These are phyloP conservation scores for Piprites chloris DNA, from an alignment of 2,113 vertebrate genomes.

Conservation along the genomic window DNA sequence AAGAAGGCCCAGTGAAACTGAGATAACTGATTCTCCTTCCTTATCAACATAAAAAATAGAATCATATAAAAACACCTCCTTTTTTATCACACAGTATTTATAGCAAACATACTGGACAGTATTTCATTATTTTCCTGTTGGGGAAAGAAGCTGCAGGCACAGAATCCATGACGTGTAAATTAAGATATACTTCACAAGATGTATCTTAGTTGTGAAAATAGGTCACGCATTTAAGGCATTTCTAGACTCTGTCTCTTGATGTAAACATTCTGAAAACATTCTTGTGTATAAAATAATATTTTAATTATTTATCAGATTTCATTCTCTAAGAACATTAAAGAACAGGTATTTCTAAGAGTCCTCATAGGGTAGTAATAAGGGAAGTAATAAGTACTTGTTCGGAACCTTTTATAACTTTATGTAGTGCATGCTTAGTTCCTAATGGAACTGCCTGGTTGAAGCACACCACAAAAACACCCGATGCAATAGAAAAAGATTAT, in stretches of 20 bases:
- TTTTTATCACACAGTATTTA: neutral
- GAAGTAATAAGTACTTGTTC: neutral
- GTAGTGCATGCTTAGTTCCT: neutral
- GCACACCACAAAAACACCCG: neutral
- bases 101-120: neutral
- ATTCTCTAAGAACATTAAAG: neutral
- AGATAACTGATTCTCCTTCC: neutral
- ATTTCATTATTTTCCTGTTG: neutral
- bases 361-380: neutral
- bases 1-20: neutral
- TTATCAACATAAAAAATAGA: neutral
- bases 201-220: conserved; percentile 22
- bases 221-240: conserved; percentile 29
- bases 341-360: neutral
- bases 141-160: conserved; percentile 6
- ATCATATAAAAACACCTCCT: neutral
- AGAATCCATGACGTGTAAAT: conserved; percentile 22
- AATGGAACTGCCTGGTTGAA: neutral
- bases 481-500: neutral
- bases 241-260: neutral
- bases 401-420: neutral
- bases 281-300: neutral
- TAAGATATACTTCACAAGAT: conserved; percentile 14
- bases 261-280: conserved; percentile 30
- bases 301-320: conserved; percentile 23